A percentile compares a stretch with the other conserved stretches of the same genome.
phyloP scores from a whole-genome alignment of 1,140 invertebrate species.

The Lutraria rhynchaena region DNA sequence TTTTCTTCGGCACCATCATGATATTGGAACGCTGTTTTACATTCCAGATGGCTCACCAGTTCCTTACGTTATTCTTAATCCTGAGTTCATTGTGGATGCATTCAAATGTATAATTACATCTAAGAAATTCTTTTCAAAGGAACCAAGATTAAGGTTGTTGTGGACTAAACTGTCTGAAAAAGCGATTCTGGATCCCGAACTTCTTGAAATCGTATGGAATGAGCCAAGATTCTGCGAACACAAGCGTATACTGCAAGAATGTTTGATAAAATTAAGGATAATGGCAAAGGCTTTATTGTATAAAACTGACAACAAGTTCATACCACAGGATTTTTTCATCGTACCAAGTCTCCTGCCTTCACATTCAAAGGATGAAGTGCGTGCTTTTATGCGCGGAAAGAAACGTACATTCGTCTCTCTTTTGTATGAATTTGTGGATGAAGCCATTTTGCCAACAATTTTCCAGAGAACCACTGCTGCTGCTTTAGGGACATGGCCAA shows the following conservation, averaged over 20 bases:
- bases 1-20: slow-evolving; percentile 27
- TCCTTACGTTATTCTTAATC: neutral
- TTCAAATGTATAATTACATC: slow-evolving; percentile 38
- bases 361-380: neutral
- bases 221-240: neutral
- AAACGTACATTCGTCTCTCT: neutral
- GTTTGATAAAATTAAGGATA: slow-evolving; percentile 8
- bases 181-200: neutral
- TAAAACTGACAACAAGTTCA: neutral
- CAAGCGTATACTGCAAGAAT: neutral
- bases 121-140: neutral
- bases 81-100: slow-evolving; percentile 25
- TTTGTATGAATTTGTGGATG: neutral
- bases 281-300: neutral
- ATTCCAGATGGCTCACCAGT: slow-evolving; percentile 6
- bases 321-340: neutral
- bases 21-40: slow-evolving; percentile 17
- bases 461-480: neutral
- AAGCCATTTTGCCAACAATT: neutral
- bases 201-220: neutral
- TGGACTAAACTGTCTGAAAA: neutral
- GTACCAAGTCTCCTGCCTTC: neutral
- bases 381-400: neutral
- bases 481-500: neutral
- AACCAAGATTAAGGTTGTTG: neutral